phyloP scores from a whole-genome alignment of 2,797 vertebrate species.

The Mycteria americana region DNA sequence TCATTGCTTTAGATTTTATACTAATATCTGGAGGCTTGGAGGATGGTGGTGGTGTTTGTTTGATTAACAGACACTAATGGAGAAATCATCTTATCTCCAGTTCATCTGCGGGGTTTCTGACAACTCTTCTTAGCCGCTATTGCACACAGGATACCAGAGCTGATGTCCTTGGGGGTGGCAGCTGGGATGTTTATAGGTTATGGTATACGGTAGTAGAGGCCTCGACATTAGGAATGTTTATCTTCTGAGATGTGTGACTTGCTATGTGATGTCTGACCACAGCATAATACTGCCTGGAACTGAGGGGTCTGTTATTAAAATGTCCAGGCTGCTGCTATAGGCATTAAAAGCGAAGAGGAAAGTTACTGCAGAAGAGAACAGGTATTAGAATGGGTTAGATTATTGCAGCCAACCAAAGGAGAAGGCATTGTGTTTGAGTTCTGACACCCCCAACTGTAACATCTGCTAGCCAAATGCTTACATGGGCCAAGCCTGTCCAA shows the following conservation, averaged over 20 bases:
- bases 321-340: not conserved
- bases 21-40: not conserved
- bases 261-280: not conserved
- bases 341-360: not conserved
- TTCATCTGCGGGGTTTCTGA: not conserved
- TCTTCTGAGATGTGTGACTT: not conserved
- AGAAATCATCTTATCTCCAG: not conserved
- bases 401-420: not conserved
- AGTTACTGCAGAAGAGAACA: not conserved
- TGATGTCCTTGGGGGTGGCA: not conserved
- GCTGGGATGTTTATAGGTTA: not conserved
- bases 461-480: not conserved
- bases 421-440: not conserved
- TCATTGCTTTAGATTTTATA: not conserved
- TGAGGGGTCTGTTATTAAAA: not conserved
- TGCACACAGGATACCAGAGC: not conserved
- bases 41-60: not conserved
- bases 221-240: rapidly evolving
- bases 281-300: not conserved
- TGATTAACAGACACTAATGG: not conserved
- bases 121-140: not conserved
- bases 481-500: not conserved
- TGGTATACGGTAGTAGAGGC: rapidly evolving
- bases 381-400: not conserved
- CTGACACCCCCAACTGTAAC: not conserved